Percentiles rank a stretch among this genome's conserved stretches.
Conservation (phyloP, 2,888 invertebrate genomes). For the Xylota sylvarum region DNA sequence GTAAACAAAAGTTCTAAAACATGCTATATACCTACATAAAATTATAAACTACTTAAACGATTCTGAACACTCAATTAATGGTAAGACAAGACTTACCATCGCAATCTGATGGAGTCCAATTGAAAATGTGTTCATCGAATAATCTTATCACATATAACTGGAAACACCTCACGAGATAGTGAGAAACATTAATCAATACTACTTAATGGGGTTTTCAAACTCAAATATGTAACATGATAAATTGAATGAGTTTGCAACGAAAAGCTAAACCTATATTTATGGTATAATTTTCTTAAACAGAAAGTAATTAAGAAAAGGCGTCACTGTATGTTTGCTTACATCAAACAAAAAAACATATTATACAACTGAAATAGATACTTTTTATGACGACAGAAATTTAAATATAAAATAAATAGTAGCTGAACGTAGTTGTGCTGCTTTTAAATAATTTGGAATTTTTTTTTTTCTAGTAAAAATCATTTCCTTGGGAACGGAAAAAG, state of each 20-base stretch:
- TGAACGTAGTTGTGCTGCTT: not conserved
- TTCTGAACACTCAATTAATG: too few species aligned
- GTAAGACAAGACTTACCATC: not conserved
- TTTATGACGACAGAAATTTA: not conserved
- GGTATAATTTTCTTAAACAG: not conserved
- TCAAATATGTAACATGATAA: not conserved
- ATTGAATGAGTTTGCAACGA: not conserved
- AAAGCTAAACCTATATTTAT: slow-evolving; percentile 73
- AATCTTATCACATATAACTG: not conserved
- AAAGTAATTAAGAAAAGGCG: not conserved
- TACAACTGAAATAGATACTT: not conserved
- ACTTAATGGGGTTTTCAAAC: not conserved
- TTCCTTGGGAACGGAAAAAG: slow-evolving; percentile 22
- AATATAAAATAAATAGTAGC: not conserved
- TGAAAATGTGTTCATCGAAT: not conserved
- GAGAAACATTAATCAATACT: slow-evolving; percentile 7
- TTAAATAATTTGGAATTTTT: not conserved
- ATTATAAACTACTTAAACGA: too few species aligned
- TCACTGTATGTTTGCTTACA: not conserved
- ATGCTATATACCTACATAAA: too few species aligned
- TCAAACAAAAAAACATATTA: not conserved
- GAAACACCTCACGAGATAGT: not conserved
- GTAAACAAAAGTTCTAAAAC: too few species aligned
- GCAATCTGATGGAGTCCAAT: not conserved
- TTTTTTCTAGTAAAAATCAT: not conserved